phyloP scores from a whole-genome alignment of 2,797 vertebrate genomes.

The Trachurus trachurus region DNA sequence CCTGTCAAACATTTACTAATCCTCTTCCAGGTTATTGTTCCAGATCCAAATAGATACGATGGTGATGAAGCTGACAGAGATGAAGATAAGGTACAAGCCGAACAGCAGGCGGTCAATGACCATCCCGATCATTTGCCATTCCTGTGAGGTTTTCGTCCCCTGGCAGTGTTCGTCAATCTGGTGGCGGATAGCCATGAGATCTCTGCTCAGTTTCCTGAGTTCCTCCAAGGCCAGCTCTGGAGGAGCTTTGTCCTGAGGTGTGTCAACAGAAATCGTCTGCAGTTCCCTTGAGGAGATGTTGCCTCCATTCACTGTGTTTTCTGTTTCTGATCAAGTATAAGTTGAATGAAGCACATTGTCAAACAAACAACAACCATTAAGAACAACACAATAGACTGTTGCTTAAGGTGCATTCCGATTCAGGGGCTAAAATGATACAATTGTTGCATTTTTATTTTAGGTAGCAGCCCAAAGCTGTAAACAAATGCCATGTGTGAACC shows the following conservation, averaged over 20 bases:
- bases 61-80: conserved; percentile 68
- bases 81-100: conserved; percentile 71
- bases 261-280: not conserved
- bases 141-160: conserved; percentile 4
- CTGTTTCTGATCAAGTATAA: not conserved
- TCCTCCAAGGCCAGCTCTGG: conserved; percentile 43
- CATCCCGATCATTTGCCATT: conserved; percentile 60
- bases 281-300: not conserved
- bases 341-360: too few relatives aligned
- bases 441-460: too few relatives aligned
- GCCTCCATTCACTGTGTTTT: not conserved
- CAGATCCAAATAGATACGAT: conserved; percentile 63
- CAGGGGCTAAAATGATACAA: too few relatives aligned
- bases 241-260: not conserved
- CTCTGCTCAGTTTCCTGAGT: conserved; percentile 66
- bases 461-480: too few relatives aligned
- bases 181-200: conserved; percentile 66
- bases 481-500: too few relatives aligned
- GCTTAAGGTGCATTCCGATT: too few relatives aligned
- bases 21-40: not conserved
- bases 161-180: conserved; percentile 68
- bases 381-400: too few relatives aligned
- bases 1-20: not conserved
- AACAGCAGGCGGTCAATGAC: conserved; percentile 79
- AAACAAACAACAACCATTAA: not conserved